Conservation (phyloP, 1,140 invertebrate species). For the Dinothrombium tinctorium region DNA sequence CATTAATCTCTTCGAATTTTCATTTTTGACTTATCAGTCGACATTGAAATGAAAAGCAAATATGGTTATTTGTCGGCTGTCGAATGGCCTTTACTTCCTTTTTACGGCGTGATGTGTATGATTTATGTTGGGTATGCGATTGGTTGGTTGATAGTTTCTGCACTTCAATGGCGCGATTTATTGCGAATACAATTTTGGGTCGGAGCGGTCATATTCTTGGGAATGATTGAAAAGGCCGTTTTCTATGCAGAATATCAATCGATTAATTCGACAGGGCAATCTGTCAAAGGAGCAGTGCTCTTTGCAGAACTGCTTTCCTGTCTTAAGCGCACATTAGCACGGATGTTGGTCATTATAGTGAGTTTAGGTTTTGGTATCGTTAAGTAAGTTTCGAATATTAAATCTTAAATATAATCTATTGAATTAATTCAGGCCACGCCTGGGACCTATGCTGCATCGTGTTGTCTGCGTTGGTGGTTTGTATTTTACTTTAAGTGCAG, state of each 20-base stretch:
- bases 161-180: slow-evolving; percentile 63
- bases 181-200: slow-evolving; percentile 90
- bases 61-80: slow-evolving; percentile 46
- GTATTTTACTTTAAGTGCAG: slow-evolving; percentile 54
- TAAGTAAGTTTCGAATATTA: slow-evolving; percentile 55
- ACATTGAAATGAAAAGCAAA: slow-evolving; percentile 35
- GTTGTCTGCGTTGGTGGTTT: slow-evolving; percentile 53
- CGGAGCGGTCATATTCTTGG: slow-evolving; percentile 59
- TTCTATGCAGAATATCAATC: slow-evolving; percentile 70
- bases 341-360: slow-evolving; percentile 80
- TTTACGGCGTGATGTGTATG: slow-evolving; percentile 71
- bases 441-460: slow-evolving; percentile 59
- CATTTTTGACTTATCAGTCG: slow-evolving; percentile 23
- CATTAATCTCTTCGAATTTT: not conserved
- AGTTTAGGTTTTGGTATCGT: slow-evolving; percentile 84
- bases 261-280: slow-evolving; percentile 40
- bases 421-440: slow-evolving; percentile 36
- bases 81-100: slow-evolving; percentile 45
- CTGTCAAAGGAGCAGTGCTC: slow-evolving; percentile 36
- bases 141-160: slow-evolving; percentile 57
- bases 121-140: slow-evolving; percentile 59
- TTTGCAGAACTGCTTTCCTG: slow-evolving; percentile 69
- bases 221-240: slow-evolving; percentile 54
- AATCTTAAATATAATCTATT: slow-evolving; percentile 1
- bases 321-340: slow-evolving; percentile 59